Evolutionary conservation across 2,113 vertebrate species (phyloP), one percentile per base, ranked within the genome.

Genomic region (Lutjanus erythropterus): DNA sequence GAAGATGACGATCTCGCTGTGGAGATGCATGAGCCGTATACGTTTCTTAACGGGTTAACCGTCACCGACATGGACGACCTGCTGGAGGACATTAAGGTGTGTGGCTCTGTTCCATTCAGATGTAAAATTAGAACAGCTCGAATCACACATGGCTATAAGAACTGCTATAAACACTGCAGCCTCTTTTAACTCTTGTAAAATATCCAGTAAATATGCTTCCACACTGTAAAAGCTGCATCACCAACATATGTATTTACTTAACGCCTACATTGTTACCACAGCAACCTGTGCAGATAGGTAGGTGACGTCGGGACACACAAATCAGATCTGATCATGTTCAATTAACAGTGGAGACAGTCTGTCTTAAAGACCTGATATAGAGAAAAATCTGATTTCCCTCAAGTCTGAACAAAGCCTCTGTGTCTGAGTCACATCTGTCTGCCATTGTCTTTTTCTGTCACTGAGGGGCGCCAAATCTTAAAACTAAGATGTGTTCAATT

Each of bases 1-100:
- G 98, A 99, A 85, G 98, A 99, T 0, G 98, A 99, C 0, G 98
- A 99, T 89, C 93, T 99, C 70, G 97, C 97, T 0, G 97, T 99
- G 82, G 97, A 99, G 91, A 99, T 99, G 98, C 98, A 99, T 0
- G 98, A 99, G 71, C 98, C 98, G 0, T 99, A 99, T 77, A 99
- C 97, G 0, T 99, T 99, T 84, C 96, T 99, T 60, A 99, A 96
- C 0, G 98, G 97, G 16, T 94, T 99, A 33, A 99, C 98, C 0
- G 96, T 97, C 47, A 98, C 97, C 0, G 98, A 99, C 94, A 97
- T 99, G 97, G 98, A 99, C 5, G 98, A 99, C 80, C 95, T 99
- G 71, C 94, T 99, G 77, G 98, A 99, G 83, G 98, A 99, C 89
- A 99, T 99, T 66, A 98, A 98, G n/a, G 96, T n/a, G 98, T 98